Percentiles rank a stretch among this genome's conserved stretches.
These are phyloP conservation scores for Psittacula cyanocephala DNA, from an alignment of 2,113 vertebrate species.

Conservation along the genomic window DNA sequence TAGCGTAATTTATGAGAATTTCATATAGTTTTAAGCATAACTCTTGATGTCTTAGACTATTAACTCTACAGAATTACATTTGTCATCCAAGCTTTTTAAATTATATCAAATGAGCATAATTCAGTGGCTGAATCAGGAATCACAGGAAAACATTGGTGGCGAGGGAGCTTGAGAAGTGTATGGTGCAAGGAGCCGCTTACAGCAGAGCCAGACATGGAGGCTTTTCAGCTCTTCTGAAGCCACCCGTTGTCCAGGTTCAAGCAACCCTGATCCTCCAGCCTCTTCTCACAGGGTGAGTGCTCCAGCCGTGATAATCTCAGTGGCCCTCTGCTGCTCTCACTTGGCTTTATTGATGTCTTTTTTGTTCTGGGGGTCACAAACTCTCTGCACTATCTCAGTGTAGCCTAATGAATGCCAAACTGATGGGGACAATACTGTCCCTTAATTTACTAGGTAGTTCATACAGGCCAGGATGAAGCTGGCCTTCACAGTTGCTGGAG, in stretches of 20 bases:
- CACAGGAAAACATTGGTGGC: neutral
- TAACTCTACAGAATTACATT: neutral
- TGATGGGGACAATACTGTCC: neutral
- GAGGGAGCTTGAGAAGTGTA: neutral
- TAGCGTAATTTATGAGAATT: neutral
- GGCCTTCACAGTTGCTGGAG: neutral
- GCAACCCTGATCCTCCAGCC: neutral
- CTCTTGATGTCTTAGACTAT: neutral
- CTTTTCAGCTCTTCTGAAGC: rapidly evolving
- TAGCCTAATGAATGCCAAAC: neutral
- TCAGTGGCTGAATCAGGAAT: neutral
- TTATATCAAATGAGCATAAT: neutral
- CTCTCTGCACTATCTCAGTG: neutral
- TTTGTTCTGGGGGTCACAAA: neutral
- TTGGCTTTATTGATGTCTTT: neutral
- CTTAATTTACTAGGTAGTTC: neutral
- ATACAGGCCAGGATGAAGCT: neutral
- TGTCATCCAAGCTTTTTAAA: neutral
- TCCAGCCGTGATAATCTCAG: neutral
- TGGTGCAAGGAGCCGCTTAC: neutral
- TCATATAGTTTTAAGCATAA: neutral
- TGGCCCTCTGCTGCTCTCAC: rapidly evolving
- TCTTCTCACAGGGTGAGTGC: neutral
- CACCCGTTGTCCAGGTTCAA: neutral
- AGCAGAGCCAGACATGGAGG: neutral